Conservation (phyloP, 2,113 vertebrate species). For the Semnornis frantzii region DNA sequence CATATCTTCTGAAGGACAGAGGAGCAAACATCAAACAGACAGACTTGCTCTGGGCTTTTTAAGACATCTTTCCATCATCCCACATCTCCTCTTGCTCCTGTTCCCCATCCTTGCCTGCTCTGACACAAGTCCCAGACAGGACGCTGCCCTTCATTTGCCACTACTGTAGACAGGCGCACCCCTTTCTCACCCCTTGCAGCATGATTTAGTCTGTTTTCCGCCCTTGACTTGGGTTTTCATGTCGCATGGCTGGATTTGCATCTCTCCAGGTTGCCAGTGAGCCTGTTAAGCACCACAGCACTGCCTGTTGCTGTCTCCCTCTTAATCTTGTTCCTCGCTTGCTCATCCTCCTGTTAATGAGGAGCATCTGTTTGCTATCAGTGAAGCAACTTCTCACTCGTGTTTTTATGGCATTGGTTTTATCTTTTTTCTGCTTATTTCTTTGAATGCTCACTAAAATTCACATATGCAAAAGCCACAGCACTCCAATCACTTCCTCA, state of each 20-base stretch:
- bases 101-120: not conserved
- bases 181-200: not conserved
- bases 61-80: not conserved
- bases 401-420: not conserved
- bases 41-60: not conserved
- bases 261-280: not conserved
- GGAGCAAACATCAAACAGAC: not conserved
- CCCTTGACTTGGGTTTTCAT: not conserved
- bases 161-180: not conserved
- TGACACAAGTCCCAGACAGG: not conserved
- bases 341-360: constrained; percentile 16
- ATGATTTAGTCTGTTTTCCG: not conserved
- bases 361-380: not conserved
- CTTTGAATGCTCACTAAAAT: not conserved
- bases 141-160: not conserved
- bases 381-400: not conserved
- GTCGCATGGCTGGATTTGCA: not conserved
- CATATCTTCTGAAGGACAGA: not conserved
- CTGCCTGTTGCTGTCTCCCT: not conserved
- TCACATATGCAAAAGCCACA: not conserved
- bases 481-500: not conserved
- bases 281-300: not conserved
- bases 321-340: not conserved
- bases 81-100: not conserved
- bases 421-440: not conserved